Percentiles rank a stretch among this genome's conserved stretches.
Conservation (phyloP, 2,797 vertebrate species). For the Potorous gilbertii region DNA sequence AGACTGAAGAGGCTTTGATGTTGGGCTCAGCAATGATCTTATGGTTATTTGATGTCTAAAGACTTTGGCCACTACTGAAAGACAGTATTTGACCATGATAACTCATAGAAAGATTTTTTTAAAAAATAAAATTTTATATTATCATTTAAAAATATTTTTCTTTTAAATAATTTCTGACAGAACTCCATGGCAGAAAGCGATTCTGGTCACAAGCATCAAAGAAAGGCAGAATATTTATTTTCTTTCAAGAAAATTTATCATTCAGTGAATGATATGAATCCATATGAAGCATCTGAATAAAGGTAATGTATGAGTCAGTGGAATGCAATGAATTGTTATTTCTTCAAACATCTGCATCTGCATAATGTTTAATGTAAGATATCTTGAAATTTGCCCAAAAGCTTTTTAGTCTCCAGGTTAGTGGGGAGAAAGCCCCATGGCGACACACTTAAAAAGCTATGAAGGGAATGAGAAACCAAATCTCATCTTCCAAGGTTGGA, state of each 20-base stretch:
- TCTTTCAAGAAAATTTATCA: conserved; percentile 49
- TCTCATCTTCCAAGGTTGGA: conserved; percentile 46
- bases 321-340: conserved; percentile 37
- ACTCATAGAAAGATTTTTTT: not conserved
- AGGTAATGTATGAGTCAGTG: not conserved
- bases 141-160: conserved; percentile 19
- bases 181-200: not conserved
- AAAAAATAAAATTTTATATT: conserved; percentile 1
- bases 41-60: not conserved
- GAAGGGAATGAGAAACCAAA: conserved; percentile 55
- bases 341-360: conserved; percentile 50
- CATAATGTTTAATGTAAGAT: not conserved
- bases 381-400: conserved; percentile 39
- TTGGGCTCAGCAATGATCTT: not conserved
- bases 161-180: not conserved
- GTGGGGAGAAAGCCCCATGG: not conserved
- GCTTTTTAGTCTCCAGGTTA: conserved; percentile 9
- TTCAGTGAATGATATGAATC: not conserved
- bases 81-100: not conserved
- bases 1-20: not conserved
- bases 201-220: not conserved
- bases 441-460: conserved; percentile 21
- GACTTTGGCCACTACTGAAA: not conserved
- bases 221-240: conserved; percentile 18
- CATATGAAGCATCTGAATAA: not conserved